Evolutionary conservation across 2,797 vertebrate species (phyloP).

Genomic region (Cossypha polioptera): DNA sequence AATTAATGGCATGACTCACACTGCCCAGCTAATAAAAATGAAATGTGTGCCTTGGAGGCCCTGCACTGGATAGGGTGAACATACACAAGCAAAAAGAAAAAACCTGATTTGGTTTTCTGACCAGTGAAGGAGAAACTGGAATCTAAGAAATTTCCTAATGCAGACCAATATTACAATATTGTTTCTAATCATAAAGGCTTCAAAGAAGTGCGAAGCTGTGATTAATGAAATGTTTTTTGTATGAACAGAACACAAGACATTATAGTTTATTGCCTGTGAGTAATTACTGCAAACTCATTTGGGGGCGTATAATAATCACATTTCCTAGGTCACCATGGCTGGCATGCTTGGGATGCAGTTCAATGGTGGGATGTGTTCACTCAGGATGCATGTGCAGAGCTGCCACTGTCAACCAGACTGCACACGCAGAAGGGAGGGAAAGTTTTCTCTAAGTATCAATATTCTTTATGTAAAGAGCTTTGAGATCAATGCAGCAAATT

Average conservation of each 20-base stretch:
- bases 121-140: constrained; percentile 30
- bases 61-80: background rate
- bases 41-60: constrained; percentile 61
- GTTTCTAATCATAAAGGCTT: constrained; percentile 1
- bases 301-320: background rate
- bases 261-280: background rate
- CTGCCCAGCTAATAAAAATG: constrained; percentile 71
- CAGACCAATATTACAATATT: background rate
- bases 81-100: background rate
- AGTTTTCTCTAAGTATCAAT: background rate
- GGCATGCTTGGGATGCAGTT: background rate
- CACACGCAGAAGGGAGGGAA: background rate
- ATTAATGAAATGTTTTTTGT: background rate
- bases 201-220: constrained; percentile 3
- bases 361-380: background rate
- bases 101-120: constrained; percentile 1
- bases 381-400: background rate
- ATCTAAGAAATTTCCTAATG: constrained; percentile 34
- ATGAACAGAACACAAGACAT: too few relatives aligned
- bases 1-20: constrained; percentile 73
- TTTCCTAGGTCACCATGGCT: background rate
- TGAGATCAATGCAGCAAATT: background rate
- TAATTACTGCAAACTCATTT: background rate
- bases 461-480: background rate
- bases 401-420: background rate